Evolutionary conservation across 1,140 invertebrate genomes (phyloP), one percentile per base, ranked within the genome.

Genomic region (Argopecten irradians): DNA sequence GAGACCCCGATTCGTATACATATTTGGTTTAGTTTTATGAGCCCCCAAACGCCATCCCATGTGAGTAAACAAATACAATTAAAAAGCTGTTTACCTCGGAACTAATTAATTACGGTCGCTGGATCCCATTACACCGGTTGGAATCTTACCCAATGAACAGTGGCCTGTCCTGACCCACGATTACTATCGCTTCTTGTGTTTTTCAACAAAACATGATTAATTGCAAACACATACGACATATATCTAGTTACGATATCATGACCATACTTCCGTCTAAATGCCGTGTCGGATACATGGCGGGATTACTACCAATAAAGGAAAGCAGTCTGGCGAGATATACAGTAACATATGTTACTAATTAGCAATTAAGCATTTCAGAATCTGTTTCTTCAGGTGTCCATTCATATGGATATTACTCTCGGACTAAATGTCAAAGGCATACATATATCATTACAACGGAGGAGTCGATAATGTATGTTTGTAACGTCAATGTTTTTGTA

Each of bases 21-120:
- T 71, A n/a, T 71, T 71, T 71, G n/a, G 55, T 71, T 28, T 28
- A 28, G 55, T 71, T 71, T 39, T 71, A n/a, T 28, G 19, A 71
- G 55, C 22, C 2, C 22, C 55, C n/a, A 11, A n/a, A 5, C 55
- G 22, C 55, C 55, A 71, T n/a, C 55, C n/a, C 55, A 71, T 8
- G 55, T 28, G 55, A 71, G 55, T 71, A 71, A 71, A 71, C 55
- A 71, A 71, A 71, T 71, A 71, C 55, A 71, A 71, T 71, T n/a
- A 71, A 2, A 5, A n/a, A 16, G 22, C 28, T 71, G 55, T 71
- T 71, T 71, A 16, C n/a, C 22, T 71, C 19, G 22, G 55, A 71
- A 3, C n/a, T 28, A 28, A 71, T 71, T 71, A 71, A 71, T 71
- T 71, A 71, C 22, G 55, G 28, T 11, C 5, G 22, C 22, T 71